phyloP scores from a whole-genome alignment of 2,797 vertebrate genomes.

The Prionace glauca region DNA sequence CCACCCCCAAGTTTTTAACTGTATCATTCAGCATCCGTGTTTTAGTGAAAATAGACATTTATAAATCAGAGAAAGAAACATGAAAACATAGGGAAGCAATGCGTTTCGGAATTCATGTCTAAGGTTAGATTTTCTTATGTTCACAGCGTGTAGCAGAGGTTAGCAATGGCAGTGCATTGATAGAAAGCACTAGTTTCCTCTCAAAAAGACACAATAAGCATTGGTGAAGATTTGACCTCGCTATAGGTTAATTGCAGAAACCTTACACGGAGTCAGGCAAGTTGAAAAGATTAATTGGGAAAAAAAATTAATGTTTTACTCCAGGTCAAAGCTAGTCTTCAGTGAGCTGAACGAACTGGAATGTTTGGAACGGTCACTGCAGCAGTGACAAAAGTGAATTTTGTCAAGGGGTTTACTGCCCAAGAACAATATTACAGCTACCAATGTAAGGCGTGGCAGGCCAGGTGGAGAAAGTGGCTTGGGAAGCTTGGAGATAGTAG shows the following conservation, averaged over 20 bases:
- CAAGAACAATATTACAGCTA: not conserved
- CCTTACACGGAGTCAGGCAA: not conserved
- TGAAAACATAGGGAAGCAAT: not conserved
- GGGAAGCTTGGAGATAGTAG: too few species aligned
- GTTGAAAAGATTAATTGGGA: not conserved
- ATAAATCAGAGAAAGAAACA: not conserved
- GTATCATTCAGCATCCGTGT: not conserved
- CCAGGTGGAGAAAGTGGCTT: not conserved
- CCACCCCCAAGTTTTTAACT: not conserved
- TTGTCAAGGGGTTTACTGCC: not conserved
- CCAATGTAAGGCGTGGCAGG: not conserved
- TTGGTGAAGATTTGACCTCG: not conserved
- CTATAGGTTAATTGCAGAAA: not conserved
- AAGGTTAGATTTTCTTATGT: not conserved
- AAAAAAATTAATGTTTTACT: not conserved
- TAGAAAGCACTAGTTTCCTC: not conserved
- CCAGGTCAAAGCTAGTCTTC: not conserved
- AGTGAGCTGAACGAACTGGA: not conserved
- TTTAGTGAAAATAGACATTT: not conserved
- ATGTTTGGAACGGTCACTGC: not conserved
- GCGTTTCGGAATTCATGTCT: not conserved
- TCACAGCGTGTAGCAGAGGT: not conserved
- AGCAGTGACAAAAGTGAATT: not conserved
- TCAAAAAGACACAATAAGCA: not conserved
- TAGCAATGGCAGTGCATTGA: not conserved